These are phyloP conservation scores for Drosophila subpulchrella DNA, from an alignment of 1,140 invertebrate genomes.

Conservation along the genomic window DNA sequence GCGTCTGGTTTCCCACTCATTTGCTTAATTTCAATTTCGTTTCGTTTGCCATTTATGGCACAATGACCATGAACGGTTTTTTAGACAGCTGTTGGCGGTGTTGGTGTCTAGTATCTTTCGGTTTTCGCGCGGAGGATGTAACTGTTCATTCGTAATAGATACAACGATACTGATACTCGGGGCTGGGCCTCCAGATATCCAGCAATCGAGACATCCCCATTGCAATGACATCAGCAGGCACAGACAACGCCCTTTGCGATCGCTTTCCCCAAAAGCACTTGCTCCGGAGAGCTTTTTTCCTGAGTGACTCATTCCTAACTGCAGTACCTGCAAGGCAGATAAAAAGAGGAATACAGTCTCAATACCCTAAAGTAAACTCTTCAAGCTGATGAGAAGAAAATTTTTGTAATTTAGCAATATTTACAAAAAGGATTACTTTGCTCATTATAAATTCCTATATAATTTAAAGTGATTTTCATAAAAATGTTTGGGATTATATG, in stretches of 20 bases:
- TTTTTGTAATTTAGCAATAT: too few species aligned
- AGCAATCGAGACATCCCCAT: not conserved
- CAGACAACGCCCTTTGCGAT: slow-evolving; percentile 36
- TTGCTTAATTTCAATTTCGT: slow-evolving; percentile 82
- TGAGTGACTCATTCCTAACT: slow-evolving; percentile 25
- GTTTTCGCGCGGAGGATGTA: slow-evolving; percentile 70
- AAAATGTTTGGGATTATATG: too few species aligned
- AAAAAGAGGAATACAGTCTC: not conserved
- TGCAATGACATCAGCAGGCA: slow-evolving; percentile 27
- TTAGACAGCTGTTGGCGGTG: slow-evolving; percentile 33
- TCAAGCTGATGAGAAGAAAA: too few species aligned
- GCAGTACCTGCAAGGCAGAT: slow-evolving; percentile 14
- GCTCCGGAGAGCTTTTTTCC: slow-evolving; percentile 32
- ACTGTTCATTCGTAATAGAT: slow-evolving; percentile 63
- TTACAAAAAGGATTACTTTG: too few species aligned
- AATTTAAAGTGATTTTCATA: too few species aligned
- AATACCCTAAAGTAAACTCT: not conserved
- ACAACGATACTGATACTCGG: slow-evolving; percentile 15
- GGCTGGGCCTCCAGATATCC: slow-evolving; percentile 1
- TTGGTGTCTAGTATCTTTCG: slow-evolving; percentile 19
- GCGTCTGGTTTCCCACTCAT: slow-evolving; percentile 77
- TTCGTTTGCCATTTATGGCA: slow-evolving; percentile 81
- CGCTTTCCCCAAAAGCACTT: slow-evolving; percentile 39
- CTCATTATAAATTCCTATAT: too few species aligned
- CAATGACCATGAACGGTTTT: slow-evolving; percentile 78